Evolutionary conservation across 2,888 invertebrate genomes (phyloP).

Genomic region (Lasioglossum leucozonium): DNA sequence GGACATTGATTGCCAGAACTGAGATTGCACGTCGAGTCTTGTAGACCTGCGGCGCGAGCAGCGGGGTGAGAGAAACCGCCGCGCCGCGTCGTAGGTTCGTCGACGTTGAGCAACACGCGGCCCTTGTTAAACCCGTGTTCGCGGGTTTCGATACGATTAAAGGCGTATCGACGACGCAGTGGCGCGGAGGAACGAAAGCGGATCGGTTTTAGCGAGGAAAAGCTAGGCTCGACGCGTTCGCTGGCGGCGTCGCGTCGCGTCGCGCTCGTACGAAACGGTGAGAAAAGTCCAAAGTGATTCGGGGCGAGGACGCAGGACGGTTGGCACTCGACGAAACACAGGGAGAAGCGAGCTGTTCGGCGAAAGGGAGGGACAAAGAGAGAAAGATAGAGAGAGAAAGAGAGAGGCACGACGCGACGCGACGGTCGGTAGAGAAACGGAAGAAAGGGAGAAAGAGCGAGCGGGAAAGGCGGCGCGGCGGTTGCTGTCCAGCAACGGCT

Average conservation of each 20-base stretch:
- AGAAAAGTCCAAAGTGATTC: constrained; percentile 31
- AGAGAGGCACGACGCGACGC: not conserved
- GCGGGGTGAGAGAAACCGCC: not conserved
- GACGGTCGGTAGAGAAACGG: too few species aligned
- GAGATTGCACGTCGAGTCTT: not conserved
- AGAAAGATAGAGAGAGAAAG: not conserved
- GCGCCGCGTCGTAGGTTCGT: not conserved
- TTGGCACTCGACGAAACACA: constrained; percentile 15
- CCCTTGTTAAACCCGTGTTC: constrained; percentile 5
- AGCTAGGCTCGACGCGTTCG: constrained; percentile 1
- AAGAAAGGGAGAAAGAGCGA: not conserved
- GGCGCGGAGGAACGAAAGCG: not conserved
- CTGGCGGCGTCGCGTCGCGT: not conserved
- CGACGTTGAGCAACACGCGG: constrained; percentile 2
- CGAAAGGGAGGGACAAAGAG: not conserved
- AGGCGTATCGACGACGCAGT: not conserved
- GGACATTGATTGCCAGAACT: not conserved
- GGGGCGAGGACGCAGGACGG: constrained; percentile 18
- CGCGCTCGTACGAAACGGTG: constrained; percentile 12
- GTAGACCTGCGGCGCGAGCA: not conserved
- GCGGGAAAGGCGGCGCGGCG: constrained; percentile 40
- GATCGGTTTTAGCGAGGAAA: not conserved
- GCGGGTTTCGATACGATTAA: not conserved
- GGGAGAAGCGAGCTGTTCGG: not conserved
- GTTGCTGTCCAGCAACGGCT: constrained; percentile 71